Evolutionary conservation across 2,888 invertebrate genomes (phyloP), one percentile per base, ranked within the genome.

Genomic region (Stenodera caucasica): DNA sequence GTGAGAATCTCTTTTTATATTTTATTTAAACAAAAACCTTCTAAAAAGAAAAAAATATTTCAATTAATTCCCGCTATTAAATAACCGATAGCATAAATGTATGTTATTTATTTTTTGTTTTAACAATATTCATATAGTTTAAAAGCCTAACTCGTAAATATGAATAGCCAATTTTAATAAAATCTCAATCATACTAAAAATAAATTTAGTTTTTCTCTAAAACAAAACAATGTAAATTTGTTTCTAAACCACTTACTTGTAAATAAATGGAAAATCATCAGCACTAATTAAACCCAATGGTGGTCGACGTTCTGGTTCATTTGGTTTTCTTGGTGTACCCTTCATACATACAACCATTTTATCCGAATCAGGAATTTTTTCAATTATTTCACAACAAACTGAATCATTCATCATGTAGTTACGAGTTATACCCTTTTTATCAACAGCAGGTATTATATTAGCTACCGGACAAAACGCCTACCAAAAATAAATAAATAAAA

Each of bases 271-370:
- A 77, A 93, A 88, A 82, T 92, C 91, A 67, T 90, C 90, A 21
- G 87, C 85, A 83, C 88, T 89, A 78, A 95, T 90, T 61, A 94
- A 87, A 69, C 96, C 96, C 67, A 94, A 85, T 65, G 90, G 86
- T 64, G 90, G 87, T 79, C 87, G 88, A 72, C 87, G 87, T 68
- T 86, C 86, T 60, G 90, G 88, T 75, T 88, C 88, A 73, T 88
- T 87, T 23, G 89, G 84, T 65, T 85, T 84, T 74, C 89, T 84
- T 70, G 90, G 86, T 70, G 88, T 83, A 65, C 91, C 91, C 81
- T 92, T 90, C 91, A 94, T 92, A 80, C 92, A 92, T 80, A 91
- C 88, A 72, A 90, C 89, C 83, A 94, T 88, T 84, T 93, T 93
- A 82, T 93, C 92, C 57, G 90, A 89, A 80, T 93, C 92, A 51